These are phyloP conservation scores for Rhinolophus ferrumequinum DNA, from an alignment of 2,113 vertebrate genomes.

Conservation along the genomic window DNA sequence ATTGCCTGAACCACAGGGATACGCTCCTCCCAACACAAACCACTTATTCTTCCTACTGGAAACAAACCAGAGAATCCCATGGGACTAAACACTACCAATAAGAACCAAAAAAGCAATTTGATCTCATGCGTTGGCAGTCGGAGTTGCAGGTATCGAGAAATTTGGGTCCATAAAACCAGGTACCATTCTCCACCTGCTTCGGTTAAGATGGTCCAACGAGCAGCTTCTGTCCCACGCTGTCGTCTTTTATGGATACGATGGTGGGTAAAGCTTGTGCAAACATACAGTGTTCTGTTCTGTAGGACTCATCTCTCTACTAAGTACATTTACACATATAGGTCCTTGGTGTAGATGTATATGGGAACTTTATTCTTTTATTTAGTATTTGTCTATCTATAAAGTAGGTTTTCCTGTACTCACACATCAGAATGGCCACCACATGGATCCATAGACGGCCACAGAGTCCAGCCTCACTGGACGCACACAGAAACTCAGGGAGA, in stretches of 20 bases:
- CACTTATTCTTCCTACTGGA: neutral
- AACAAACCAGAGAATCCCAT: neutral
- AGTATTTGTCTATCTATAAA: neutral
- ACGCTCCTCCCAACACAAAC: neutral
- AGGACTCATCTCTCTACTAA: rapidly evolving
- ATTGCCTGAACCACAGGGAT: neutral
- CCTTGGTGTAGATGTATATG: neutral
- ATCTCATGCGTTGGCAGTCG: neutral
- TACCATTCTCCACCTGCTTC: too few relatives aligned
- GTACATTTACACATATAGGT: neutral
- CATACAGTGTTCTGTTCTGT: neutral
- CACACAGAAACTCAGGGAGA: neutral
- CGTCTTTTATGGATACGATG: neutral
- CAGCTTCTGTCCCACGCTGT: neutral
- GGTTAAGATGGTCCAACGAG: neutral
- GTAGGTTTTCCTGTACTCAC: neutral
- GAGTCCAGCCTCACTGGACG: too few relatives aligned
- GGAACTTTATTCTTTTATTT: neutral
- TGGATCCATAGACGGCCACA: neutral
- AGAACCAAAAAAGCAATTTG: neutral
- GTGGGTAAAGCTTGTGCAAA: neutral
- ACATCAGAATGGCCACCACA: neutral
- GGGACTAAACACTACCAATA: neutral
- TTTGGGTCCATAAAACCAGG: neutral
- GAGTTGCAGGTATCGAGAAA: neutral